Percentiles rank a stretch among this genome's conserved stretches.
Evolutionary conservation across 2,888 invertebrate genomes (phyloP).

Genomic region (Eupithecia centaureata): DNA sequence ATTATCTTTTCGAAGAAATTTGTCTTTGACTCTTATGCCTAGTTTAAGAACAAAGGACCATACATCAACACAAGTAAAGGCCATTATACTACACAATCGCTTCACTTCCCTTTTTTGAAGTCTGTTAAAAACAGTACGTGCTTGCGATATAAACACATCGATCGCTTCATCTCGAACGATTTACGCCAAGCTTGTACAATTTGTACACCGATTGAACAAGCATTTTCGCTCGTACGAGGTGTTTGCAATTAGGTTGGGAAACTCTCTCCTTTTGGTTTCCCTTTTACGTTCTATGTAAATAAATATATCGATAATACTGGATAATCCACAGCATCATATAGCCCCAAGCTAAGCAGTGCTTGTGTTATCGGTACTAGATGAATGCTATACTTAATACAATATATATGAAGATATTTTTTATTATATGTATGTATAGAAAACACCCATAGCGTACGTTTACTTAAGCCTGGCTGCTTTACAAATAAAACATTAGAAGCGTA

Average conservation of each 20-base stretch:
- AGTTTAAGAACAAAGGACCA: constrained; percentile 4
- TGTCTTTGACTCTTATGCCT: neutral
- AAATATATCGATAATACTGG: no score
- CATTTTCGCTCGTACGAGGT: constrained; percentile 50
- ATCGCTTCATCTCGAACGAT: constrained; percentile 55
- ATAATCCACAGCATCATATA: no score
- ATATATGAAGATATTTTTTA: no score
- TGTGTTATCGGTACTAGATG: no score
- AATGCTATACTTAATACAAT: no score
- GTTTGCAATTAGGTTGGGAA: constrained; percentile 53
- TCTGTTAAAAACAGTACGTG: neutral
- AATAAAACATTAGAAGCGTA: no score
- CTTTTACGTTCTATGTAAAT: neutral
- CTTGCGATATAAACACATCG: constrained; percentile 12
- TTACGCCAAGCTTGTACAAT: constrained; percentile 59
- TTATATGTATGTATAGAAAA: no score
- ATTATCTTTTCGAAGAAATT: no score
- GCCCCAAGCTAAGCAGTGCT: no score
- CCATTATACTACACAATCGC: constrained; percentile 7
- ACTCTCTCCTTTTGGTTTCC: constrained; percentile 18
- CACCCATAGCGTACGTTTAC: no score
- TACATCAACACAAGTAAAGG: neutral
- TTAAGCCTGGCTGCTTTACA: no score
- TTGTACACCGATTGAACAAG: constrained; percentile 56
- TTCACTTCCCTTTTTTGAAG: constrained; percentile 7